Evolutionary conservation across 1,140 invertebrate species (phyloP).

Genomic region (Meloidogyne exigua): DNA sequence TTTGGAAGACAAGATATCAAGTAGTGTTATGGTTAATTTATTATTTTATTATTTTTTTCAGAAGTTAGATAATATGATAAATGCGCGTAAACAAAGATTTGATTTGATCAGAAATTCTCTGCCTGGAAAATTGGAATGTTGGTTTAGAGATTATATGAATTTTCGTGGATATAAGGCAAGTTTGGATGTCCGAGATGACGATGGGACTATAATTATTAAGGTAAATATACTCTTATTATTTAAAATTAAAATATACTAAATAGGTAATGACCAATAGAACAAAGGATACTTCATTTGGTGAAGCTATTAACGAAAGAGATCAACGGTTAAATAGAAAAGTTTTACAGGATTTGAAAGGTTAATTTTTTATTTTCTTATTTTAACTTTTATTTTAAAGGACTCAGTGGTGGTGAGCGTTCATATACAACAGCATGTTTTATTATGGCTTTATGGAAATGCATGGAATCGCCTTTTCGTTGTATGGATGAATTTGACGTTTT

Average conservation of each 20-base stretch:
- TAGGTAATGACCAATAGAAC: neutral
- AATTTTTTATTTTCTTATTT: constrained; percentile 24
- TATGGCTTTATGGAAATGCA: constrained; percentile 85
- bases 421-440: constrained; percentile 91
- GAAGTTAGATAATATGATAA: constrained; percentile 21
- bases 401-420: constrained; percentile 91
- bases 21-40: neutral
- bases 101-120: constrained; percentile 7
- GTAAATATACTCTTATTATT: constrained; percentile 23
- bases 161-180: constrained; percentile 20
- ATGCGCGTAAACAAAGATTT: constrained; percentile 4
- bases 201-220: constrained; percentile 33
- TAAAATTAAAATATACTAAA: neutral
- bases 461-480: constrained; percentile 86
- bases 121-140: constrained; percentile 18
- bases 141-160: constrained; percentile 25
- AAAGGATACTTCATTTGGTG: neutral
- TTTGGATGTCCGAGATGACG: constrained; percentile 30
- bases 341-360: constrained; percentile 33
- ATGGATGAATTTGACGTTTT: constrained; percentile 98
- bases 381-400: constrained; percentile 32
- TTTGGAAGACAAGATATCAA: constrained; percentile 6
- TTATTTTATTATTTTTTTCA: neutral
- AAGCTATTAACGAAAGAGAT: neutral
- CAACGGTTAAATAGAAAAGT: constrained; percentile 1